phyloP scores from a whole-genome alignment of 2,113 vertebrate genomes.

The Mionectes macconnelli region DNA sequence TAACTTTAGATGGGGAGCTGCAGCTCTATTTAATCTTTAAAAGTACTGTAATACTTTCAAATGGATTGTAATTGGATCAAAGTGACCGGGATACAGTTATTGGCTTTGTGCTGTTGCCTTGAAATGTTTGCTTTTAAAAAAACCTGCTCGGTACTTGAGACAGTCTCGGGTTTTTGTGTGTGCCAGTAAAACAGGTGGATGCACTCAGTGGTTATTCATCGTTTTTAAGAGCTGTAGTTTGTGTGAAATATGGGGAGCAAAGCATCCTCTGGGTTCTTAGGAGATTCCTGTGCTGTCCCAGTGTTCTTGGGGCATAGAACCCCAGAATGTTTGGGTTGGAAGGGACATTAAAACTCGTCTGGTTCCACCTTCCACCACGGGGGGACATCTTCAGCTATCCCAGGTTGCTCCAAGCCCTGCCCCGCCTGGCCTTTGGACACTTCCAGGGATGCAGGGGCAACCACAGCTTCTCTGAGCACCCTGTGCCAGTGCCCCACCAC shows the following conservation, averaged over 20 bases:
- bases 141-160: neutral
- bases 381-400: accelerated
- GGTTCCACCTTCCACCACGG: neutral
- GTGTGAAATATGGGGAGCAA: neutral
- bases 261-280: neutral
- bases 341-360: neutral
- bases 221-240: neutral
- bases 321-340: neutral
- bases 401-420: accelerated
- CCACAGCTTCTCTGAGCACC: neutral
- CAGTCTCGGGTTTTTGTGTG: neutral
- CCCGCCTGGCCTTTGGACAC: neutral
- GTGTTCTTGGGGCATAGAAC: neutral
- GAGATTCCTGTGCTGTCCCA: neutral
- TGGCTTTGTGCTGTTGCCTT: neutral
- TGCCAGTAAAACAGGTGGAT: neutral
- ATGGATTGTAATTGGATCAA: neutral
- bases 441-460: neutral
- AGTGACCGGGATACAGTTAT: neutral
- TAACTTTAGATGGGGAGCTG: neutral
- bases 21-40: neutral
- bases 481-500: neutral
- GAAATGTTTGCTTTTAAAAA: neutral
- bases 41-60: neutral
- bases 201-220: neutral